Evolutionary conservation across 1,140 invertebrate species (phyloP).

Genomic region (Lepidostoma basale): DNA sequence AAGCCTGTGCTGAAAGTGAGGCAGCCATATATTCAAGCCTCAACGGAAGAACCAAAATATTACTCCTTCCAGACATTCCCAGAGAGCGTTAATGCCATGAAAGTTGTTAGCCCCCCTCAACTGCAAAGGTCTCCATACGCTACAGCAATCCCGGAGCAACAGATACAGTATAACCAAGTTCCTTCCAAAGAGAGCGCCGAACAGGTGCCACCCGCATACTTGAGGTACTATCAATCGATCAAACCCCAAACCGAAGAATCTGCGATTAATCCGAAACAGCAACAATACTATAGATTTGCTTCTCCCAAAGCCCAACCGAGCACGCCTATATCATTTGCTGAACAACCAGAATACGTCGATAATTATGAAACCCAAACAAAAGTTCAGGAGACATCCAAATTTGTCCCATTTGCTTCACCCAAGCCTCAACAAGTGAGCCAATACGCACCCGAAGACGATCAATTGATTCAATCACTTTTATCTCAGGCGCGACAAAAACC

Average conservation of each 20-base stretch:
- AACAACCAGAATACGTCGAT: slow-evolving; percentile 25
- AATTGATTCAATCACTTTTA: slow-evolving; percentile 36
- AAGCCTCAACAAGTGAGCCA: slow-evolving; percentile 35
- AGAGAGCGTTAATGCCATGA: slow-evolving; percentile 38
- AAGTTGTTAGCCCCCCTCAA: slow-evolving; percentile 42
- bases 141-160: slow-evolving; percentile 2
- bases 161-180: slow-evolving; percentile 28
- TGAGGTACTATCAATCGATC: slow-evolving; percentile 43
- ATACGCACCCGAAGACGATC: slow-evolving; percentile 34
- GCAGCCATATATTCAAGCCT: slow-evolving; percentile 34
- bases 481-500: slow-evolving; percentile 36
- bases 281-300: slow-evolving; percentile 30
- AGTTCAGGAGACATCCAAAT: slow-evolving; percentile 26
- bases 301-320: slow-evolving; percentile 34
- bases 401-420: slow-evolving; percentile 32
- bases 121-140: slow-evolving; percentile 17
- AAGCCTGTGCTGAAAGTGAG: slow-evolving; percentile 25
- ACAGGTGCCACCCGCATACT: slow-evolving; percentile 30
- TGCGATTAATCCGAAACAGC: slow-evolving; percentile 29
- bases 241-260: slow-evolving; percentile 40
- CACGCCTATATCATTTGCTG: slow-evolving; percentile 10
- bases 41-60: slow-evolving; percentile 37
- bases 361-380: slow-evolving; percentile 36
- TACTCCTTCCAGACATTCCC: slow-evolving; percentile 34
- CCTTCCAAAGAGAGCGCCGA: slow-evolving; percentile 33